phyloP scores from a whole-genome alignment of 2,888 invertebrate genomes.

The Volucella inanis region DNA sequence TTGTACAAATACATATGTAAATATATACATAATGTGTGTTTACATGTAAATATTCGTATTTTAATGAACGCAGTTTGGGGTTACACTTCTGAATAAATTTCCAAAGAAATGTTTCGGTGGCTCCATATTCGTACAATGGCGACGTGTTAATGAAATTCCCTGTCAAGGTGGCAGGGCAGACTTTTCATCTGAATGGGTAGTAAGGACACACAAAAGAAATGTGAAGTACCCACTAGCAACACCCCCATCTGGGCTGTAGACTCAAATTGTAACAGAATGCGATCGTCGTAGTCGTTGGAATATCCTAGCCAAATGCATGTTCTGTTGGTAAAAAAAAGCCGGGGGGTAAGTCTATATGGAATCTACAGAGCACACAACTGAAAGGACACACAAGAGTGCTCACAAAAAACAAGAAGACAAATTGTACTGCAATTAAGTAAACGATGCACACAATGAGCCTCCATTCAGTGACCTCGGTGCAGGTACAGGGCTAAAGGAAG shows the following conservation, averaged over 20 bases:
- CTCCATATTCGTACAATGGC: slow-evolving; percentile 17
- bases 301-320: slow-evolving; percentile 8
- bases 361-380: slow-evolving; percentile 17
- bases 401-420: slow-evolving; percentile 52
- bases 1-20: background rate
- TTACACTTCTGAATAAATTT: slow-evolving; percentile 31
- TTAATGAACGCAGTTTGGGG: slow-evolving; percentile 14
- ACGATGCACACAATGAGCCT: slow-evolving; percentile 66
- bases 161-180: slow-evolving; percentile 65
- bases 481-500: slow-evolving; percentile 57
- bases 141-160: slow-evolving; percentile 70
- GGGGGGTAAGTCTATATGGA: slow-evolving; percentile 47
- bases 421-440: slow-evolving; percentile 73
- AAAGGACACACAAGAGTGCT: slow-evolving; percentile 24
- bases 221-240: slow-evolving; percentile 34
- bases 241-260: slow-evolving; percentile 20
- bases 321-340: slow-evolving; percentile 49
- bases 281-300: background rate
- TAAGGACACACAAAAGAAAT: slow-evolving; percentile 52
- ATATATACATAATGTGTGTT: too few relatives aligned
- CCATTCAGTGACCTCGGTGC: slow-evolving; percentile 64
- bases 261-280: slow-evolving; percentile 48
- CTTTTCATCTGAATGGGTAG: slow-evolving; percentile 22
- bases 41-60: background rate
- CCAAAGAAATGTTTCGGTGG: slow-evolving; percentile 32